These are phyloP conservation scores for Macrotis lagotis DNA, from an alignment of 2,113 vertebrate species.

Conservation along the genomic window DNA sequence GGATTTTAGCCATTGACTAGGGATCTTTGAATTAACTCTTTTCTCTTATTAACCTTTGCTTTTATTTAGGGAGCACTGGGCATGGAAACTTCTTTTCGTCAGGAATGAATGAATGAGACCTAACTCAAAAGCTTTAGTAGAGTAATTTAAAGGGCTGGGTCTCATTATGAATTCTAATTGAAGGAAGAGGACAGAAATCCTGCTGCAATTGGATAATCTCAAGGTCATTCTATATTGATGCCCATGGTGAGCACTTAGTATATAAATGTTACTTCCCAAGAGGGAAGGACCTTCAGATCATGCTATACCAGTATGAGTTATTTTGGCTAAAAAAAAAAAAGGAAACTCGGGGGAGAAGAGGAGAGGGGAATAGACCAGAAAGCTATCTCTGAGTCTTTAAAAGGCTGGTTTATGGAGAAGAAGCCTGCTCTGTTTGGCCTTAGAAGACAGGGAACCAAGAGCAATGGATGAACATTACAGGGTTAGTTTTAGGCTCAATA, in stretches of 20 bases:
- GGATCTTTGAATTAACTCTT: background rate
- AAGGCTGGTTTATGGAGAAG: background rate
- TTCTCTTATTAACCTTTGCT: background rate
- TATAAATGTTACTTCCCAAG: background rate
- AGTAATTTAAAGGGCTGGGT: background rate
- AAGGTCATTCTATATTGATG: background rate
- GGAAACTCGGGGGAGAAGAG: background rate
- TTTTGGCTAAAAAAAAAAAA: background rate
- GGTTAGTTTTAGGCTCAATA: background rate
- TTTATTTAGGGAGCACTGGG: background rate
- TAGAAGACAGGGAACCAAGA: background rate
- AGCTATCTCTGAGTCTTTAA: background rate
- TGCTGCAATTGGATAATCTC: background rate
- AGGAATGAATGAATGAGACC: background rate
- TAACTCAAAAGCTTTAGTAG: background rate
- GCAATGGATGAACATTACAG: background rate
- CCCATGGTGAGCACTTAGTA: background rate
- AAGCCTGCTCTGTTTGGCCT: background rate
- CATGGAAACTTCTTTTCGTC: background rate
- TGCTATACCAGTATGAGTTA: background rate
- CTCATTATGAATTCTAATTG: background rate
- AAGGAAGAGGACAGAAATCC: background rate
- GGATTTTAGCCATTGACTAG: background rate
- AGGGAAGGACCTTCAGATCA: background rate
- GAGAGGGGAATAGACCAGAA: background rate